phyloP scores from a whole-genome alignment of 2,888 invertebrate genomes.

The Aleiodes alternator region DNA sequence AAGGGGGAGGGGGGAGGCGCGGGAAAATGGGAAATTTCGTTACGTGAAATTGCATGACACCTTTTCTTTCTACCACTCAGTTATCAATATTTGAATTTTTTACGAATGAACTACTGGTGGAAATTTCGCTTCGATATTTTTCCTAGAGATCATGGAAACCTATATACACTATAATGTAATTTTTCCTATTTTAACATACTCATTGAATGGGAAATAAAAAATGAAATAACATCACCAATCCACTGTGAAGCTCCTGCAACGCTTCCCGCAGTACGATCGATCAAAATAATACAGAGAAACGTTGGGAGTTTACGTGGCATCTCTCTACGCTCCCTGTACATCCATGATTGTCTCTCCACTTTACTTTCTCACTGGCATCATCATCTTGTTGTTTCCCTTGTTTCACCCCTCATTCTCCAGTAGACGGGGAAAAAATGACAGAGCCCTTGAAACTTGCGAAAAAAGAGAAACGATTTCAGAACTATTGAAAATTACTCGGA shows the following conservation, averaged over 20 bases:
- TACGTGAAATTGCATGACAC: constrained; percentile 12
- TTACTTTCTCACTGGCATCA: neutral
- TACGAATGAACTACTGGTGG: neutral
- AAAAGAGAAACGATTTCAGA: neutral
- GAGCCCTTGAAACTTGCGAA: neutral
- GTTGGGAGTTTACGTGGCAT: constrained; percentile 25
- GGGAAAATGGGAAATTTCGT: constrained; percentile 34
- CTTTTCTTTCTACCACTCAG: neutral
- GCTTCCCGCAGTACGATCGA: constrained; percentile 49
- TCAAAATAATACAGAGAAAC: constrained; percentile 45
- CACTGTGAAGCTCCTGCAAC: constrained; percentile 43
- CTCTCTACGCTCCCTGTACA: neutral
- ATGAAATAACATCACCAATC: constrained; percentile 10
- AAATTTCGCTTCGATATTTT: neutral
- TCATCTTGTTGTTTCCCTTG: neutral
- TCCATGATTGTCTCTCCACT: constrained; percentile 4
- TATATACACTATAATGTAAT: neutral
- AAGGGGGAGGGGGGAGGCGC: constrained; percentile 7
- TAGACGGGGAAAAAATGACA: neutral
- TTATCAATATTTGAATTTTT: neutral
- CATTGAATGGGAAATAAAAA: neutral
- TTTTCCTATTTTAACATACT: neutral
- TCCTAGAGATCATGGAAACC: neutral
- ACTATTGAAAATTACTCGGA: neutral
- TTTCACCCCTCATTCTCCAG: neutral